These are phyloP conservation scores for Chalcosyrphus nemorum DNA, from an alignment of 2,888 invertebrate genomes.

Conservation along the genomic window DNA sequence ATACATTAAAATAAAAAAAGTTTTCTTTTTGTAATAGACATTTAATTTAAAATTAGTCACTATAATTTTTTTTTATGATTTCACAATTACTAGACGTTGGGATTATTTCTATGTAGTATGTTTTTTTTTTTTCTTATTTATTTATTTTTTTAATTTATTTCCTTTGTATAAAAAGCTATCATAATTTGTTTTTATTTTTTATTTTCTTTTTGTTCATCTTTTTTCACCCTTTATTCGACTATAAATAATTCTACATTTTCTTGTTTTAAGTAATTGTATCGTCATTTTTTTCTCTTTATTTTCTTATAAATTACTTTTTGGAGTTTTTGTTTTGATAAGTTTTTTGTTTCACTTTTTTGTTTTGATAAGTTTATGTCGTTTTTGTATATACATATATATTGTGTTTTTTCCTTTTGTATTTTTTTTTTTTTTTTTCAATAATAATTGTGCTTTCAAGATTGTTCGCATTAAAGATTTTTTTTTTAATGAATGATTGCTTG, in stretches of 20 bases:
- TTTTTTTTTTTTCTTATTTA: slow-evolving; percentile 23
- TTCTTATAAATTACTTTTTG: background rate
- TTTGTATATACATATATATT: background rate
- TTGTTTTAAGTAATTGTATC: slow-evolving; percentile 30
- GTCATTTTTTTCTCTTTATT: slow-evolving; percentile 27
- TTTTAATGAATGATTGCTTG: slow-evolving; percentile 17
- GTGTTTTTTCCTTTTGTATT: background rate
- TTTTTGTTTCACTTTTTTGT: slow-evolving; percentile 16
- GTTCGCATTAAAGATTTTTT: slow-evolving; percentile 14
- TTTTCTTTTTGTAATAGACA: slow-evolving; percentile 49
- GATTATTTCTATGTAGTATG: slow-evolving; percentile 71
- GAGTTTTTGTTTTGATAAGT: slow-evolving; percentile 15
- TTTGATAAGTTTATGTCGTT: slow-evolving; percentile 19
- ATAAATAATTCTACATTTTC: slow-evolving; percentile 41
- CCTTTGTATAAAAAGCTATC: slow-evolving; percentile 72
- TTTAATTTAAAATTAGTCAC: slow-evolving; percentile 59
- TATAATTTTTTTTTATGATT: slow-evolving; percentile 57
- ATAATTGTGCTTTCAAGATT: slow-evolving; percentile 36
- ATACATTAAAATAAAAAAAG: slow-evolving; percentile 41
- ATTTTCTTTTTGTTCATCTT: background rate
- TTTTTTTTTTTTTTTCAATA: background rate
- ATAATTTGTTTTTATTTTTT: slow-evolving; percentile 30
- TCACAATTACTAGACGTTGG: slow-evolving; percentile 73
- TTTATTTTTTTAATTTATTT: slow-evolving; percentile 42
- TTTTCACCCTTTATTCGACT: slow-evolving; percentile 41